Evolutionary conservation across 2,888 invertebrate genomes (phyloP), one percentile per base, ranked within the genome.

Genomic region (Stenolophus ochropezus): DNA sequence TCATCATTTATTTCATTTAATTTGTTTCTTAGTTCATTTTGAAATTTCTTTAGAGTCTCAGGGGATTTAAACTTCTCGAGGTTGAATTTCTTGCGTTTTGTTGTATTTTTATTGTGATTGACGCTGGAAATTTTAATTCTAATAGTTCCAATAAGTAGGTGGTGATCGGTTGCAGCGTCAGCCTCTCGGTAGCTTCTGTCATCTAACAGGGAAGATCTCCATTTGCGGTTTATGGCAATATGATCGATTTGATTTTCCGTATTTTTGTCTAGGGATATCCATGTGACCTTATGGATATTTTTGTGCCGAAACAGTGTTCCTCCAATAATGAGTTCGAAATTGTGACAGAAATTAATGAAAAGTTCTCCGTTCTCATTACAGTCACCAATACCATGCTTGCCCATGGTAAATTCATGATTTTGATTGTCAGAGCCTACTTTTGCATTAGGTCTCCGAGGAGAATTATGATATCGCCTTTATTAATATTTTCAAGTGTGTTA

Each of bases 171-270:
- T 25, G 79, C 79, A 21, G 16, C 25, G 49, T 82, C 58, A 25
- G 82, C 74, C 8, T 49, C 79, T 65, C 80, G 23, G 33, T 75
- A 80, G 20, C 65, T 75, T 71, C 80, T 80, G 5, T 8, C 65
- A 33, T 82, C 79, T 14, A 18, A 25, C 14, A 82, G 25, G 51
- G 56, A 11, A 25, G 21, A 53, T 53, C 18, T 65, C 23, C 61
- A 65, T 65, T 33, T 65, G 6, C 23, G 21, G 11, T 82, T 53
- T 51, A 82, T 71, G 5, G 75, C 18, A 8, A 76, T 25, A 33
- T 82, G 80, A 33, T 80, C 73, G 0, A 82, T 82, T 75, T 75
- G 76, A 21, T 82, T 82, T 56, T 56, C 20, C 18, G 79, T 78
- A 23, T 51, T 20, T 11, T 69, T 51, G 53, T 82, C 53, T 27